Evolutionary conservation across 1,140 invertebrate genomes (phyloP).

Genomic region (Nephila pilipes): DNA sequence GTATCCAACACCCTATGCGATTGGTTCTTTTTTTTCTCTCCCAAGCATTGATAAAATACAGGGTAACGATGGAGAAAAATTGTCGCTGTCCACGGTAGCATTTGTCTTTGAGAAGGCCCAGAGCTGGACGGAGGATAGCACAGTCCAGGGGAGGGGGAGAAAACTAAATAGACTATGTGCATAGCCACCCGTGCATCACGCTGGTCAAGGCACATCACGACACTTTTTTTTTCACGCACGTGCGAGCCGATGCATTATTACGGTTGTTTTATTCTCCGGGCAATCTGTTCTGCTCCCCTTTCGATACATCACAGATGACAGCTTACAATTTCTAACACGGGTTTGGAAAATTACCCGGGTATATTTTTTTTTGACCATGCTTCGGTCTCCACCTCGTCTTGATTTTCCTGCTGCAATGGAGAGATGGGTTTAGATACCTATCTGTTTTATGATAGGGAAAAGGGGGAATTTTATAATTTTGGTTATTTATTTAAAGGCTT

Average conservation of each 20-base stretch:
- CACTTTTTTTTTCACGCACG: conserved; percentile 16
- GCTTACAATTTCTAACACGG: conserved; percentile 65
- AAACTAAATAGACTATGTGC: background rate
- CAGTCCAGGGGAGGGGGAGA: background rate
- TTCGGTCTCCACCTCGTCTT: background rate
- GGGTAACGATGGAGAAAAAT: conserved; percentile 17
- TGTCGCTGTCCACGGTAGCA: background rate
- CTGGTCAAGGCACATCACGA: background rate
- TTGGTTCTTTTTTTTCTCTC: background rate
- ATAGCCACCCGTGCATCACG: background rate
- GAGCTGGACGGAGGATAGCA: background rate
- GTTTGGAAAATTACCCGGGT: conserved; percentile 1
- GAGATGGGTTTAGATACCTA: background rate
- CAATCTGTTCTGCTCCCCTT: background rate
- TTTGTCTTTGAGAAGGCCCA: background rate
- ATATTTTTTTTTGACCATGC: background rate
- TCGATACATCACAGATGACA: conserved; percentile 56
- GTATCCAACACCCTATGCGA: background rate
- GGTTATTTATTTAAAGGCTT: no score
- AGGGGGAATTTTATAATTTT: background rate
- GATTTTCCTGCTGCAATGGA: background rate
- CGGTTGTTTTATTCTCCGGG: conserved; percentile 29
- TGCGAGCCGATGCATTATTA: background rate
- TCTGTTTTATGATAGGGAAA: background rate
- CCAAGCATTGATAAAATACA: background rate